phyloP scores from a whole-genome alignment of 2,888 invertebrate species.

The Idaea dimidiata region DNA sequence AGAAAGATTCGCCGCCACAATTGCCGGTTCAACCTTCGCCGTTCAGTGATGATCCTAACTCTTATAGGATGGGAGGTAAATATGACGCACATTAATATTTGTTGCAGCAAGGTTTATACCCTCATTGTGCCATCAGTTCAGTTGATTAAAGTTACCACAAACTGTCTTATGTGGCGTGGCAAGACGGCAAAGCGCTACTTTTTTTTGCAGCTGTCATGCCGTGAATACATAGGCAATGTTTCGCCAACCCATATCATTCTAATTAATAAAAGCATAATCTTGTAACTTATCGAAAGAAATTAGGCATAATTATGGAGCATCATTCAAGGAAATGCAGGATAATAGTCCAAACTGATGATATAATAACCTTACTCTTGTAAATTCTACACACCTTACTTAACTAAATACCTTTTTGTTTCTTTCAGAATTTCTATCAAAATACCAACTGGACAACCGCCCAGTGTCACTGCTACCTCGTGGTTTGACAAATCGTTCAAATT shows the following conservation, averaged over 20 bases:
- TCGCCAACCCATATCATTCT: no score
- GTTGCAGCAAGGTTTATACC: neutral
- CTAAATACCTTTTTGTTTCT: constrained; percentile 29
- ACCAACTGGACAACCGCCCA: constrained; percentile 88
- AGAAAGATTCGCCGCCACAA: constrained; percentile 57
- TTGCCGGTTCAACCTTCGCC: constrained; percentile 69
- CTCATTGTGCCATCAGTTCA: neutral
- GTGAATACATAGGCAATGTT: no score
- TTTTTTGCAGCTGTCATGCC: no score
- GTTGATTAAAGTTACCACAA: neutral
- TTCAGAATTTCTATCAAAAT: constrained; percentile 87
- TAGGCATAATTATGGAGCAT: no score
- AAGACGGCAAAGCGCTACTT: no score
- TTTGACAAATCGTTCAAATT: constrained; percentile 95
- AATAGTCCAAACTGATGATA: no score
- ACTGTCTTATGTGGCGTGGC: no score
- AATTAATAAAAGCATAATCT: no score
- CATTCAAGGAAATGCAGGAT: no score
- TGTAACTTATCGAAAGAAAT: no score
- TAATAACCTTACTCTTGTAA: no score
- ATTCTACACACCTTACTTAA: no score
- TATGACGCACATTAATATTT: constrained; percentile 20
- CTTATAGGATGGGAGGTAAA: constrained; percentile 86
- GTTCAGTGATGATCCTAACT: constrained; percentile 83
- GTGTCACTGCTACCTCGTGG: constrained; percentile 93